Conservation (phyloP, 2,888 invertebrate genomes). For the Palloptera scutellata region DNA sequence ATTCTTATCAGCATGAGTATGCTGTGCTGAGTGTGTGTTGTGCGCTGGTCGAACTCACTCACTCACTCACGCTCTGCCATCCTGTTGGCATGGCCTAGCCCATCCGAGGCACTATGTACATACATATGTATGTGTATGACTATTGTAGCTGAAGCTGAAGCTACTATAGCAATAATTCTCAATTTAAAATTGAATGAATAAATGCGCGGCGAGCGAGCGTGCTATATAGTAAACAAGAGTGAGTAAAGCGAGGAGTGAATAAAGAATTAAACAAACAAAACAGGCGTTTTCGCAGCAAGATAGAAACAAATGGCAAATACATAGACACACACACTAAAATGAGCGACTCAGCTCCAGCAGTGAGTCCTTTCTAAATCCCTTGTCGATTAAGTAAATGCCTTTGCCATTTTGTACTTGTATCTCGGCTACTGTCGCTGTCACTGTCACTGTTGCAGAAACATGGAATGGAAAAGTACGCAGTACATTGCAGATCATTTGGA, state of each 20-base stretch:
- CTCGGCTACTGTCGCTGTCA: background rate
- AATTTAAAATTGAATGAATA: conserved; percentile 37
- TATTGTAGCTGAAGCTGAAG: conserved; percentile 9
- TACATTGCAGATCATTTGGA: conserved; percentile 53
- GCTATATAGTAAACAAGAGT: background rate
- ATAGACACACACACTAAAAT: conserved; percentile 9
- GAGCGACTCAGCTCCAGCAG: conserved; percentile 14
- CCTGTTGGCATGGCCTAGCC: conserved; percentile 1
- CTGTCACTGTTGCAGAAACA: background rate
- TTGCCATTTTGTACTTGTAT: conserved; percentile 46
- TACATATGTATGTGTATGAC: conserved; percentile 45
- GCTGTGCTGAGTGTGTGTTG: background rate
- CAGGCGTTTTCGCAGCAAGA: background rate
- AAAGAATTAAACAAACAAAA: background rate
- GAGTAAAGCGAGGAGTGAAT: background rate
- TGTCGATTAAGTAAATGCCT: conserved; percentile 59
- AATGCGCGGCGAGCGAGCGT: background rate
- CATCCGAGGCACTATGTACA: conserved; percentile 49
- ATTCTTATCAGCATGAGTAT: conserved; percentile 24
- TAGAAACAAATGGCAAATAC: conserved; percentile 26
- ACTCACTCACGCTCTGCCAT: background rate
- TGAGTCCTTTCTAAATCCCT: conserved; percentile 46
- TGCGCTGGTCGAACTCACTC: background rate
- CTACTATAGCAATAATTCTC: conserved; percentile 39
- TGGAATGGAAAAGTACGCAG: conserved; percentile 24